phyloP scores from a whole-genome alignment of 2,888 invertebrate genomes.

The Aphodius granarius region DNA sequence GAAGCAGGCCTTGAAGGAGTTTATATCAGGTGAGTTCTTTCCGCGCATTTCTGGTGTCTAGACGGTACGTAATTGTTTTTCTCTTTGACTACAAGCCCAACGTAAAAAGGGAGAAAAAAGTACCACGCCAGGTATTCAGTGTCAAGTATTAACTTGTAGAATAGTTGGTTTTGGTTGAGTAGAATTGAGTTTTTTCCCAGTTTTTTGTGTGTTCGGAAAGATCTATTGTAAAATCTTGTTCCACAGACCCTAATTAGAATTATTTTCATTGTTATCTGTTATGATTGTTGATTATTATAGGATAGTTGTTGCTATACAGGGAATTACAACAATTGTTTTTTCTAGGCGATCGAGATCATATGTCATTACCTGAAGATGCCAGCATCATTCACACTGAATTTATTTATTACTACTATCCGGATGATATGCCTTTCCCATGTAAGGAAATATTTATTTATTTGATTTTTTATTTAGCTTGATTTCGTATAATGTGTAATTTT shows the following conservation, averaged over 20 bases:
- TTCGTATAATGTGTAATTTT: background rate
- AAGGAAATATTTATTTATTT: conserved; percentile 49
- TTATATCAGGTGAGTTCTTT: conserved; percentile 65
- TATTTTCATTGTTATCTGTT: background rate
- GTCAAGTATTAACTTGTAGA: background rate
- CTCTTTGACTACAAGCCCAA: conserved; percentile 55
- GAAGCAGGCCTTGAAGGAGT: conserved; percentile 78
- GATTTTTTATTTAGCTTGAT: background rate
- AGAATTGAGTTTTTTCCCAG: background rate
- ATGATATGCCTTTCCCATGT: conserved; percentile 86
- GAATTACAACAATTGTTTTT: too few relatives aligned
- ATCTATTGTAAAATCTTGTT: too few relatives aligned
- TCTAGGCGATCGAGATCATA: conserved; percentile 73
- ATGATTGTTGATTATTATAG: background rate
- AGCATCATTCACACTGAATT: conserved; percentile 94
- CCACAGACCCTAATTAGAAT: too few relatives aligned
- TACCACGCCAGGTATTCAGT: conserved; percentile 23
- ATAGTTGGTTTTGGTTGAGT: background rate
- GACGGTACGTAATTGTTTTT: conserved; percentile 16
- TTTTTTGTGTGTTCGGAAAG: background rate
- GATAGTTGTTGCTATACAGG: too few relatives aligned
- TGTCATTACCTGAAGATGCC: conserved; percentile 86
- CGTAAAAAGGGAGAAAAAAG: conserved; percentile 58
- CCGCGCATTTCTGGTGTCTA: background rate
- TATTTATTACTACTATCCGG: conserved; percentile 95